phyloP scores from a whole-genome alignment of 2,888 invertebrate genomes.

The Tinea semifulvella region DNA sequence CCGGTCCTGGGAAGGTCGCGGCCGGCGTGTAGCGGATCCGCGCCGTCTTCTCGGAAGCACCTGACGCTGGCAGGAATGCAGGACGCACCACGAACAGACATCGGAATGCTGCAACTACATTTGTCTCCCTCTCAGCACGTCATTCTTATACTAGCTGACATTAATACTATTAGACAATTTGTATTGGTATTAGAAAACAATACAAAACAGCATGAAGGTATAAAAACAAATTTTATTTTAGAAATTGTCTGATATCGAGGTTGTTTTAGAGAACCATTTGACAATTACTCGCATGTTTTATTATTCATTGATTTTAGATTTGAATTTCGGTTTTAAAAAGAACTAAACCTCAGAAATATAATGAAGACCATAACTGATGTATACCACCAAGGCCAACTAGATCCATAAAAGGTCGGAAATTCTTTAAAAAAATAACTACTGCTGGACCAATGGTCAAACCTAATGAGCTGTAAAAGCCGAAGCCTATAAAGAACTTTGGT shows the following conservation, averaged over 20 bases:
- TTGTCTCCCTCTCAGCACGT: too few species aligned
- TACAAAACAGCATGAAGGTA: too few species aligned
- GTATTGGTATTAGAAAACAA: too few species aligned
- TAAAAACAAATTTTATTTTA: too few species aligned
- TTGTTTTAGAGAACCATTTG: too few species aligned
- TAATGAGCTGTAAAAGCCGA: slow-evolving; percentile 9
- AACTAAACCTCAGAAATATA: background rate
- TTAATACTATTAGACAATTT: too few species aligned
- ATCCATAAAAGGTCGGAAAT: slow-evolving; percentile 4
- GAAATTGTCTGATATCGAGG: too few species aligned
- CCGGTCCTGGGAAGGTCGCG: slow-evolving; percentile 28
- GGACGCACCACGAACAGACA: slow-evolving; percentile 31
- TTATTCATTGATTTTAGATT: too few species aligned
- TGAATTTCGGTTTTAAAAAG: background rate
- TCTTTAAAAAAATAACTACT: too few species aligned
- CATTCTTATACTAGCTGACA: too few species aligned
- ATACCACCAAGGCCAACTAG: slow-evolving; percentile 8
- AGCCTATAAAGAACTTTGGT: background rate
- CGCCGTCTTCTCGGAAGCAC: slow-evolving; percentile 41
- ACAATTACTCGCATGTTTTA: too few species aligned
- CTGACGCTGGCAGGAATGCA: slow-evolving; percentile 44
- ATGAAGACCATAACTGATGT: slow-evolving; percentile 2
- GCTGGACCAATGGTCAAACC: slow-evolving; percentile 7
- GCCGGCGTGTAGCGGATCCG: slow-evolving; percentile 36
- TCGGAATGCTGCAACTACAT: slow-evolving; percentile 1